A percentile compares a stretch with the other conserved stretches of the same genome.
These are phyloP conservation scores for Eretmochelys imbricata DNA, from an alignment of 2,113 vertebrate genomes.

Conservation along the genomic window DNA sequence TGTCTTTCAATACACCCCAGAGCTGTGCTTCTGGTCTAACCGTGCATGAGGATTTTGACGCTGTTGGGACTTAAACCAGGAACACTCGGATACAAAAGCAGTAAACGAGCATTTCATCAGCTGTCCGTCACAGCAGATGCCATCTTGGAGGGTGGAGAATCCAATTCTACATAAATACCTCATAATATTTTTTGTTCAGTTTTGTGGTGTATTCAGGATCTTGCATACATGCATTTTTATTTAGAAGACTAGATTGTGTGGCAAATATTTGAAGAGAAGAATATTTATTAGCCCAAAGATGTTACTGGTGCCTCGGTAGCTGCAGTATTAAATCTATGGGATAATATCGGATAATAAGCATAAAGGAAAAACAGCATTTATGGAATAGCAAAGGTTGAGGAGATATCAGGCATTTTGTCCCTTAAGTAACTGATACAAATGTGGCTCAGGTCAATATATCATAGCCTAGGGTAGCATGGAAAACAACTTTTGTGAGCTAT, in stretches of 20 bases:
- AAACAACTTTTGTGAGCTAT: background rate
- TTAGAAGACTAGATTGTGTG: background rate
- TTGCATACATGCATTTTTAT: background rate
- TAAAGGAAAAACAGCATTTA: background rate
- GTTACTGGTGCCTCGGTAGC: background rate
- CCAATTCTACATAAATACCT: background rate
- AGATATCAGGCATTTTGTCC: background rate
- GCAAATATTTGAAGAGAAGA: background rate
- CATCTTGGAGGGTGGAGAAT: background rate
- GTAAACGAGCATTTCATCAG: background rate
- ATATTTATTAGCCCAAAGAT: background rate
- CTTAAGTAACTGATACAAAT: background rate
- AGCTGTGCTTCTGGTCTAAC: background rate
- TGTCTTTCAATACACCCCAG: background rate
- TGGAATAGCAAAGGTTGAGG: background rate
- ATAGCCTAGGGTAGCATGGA: background rate
- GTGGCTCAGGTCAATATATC: background rate
- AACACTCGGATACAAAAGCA: background rate
- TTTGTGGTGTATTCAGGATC: fast-evolving
- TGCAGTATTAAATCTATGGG: background rate
- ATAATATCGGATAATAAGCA: background rate
- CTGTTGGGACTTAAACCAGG: background rate
- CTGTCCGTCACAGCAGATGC: background rate
- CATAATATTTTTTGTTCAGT: background rate
- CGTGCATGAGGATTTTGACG: background rate